A percentile compares a stretch with the other conserved stretches of the same genome.
phyloP scores from a whole-genome alignment of 2,113 vertebrate genomes.

The Okapia johnstoni region DNA sequence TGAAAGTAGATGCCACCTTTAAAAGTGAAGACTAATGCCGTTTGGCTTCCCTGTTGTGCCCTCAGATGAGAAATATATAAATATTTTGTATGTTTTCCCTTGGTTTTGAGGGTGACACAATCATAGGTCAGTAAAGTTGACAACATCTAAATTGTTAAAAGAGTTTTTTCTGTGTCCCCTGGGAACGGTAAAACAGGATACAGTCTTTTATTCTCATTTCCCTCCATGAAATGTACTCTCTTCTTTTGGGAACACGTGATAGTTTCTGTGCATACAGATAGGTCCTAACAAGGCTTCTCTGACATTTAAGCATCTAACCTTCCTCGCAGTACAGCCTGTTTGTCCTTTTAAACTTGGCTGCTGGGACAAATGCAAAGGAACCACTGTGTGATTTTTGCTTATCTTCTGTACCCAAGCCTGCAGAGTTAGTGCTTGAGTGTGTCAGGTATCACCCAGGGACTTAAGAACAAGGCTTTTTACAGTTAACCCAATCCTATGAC shows the following conservation, averaged over 20 bases:
- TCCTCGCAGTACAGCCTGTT: conserved; percentile 79
- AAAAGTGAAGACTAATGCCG: not conserved
- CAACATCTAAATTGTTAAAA: conserved; percentile 79
- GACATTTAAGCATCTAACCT: conserved; percentile 85
- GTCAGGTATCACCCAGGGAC: conserved; percentile 87
- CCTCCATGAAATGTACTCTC: conserved; percentile 76
- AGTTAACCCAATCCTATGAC: conserved; percentile 81
- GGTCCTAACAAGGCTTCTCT: conserved; percentile 80
- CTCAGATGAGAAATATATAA: conserved; percentile 60
- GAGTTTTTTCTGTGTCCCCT: conserved; percentile 72
- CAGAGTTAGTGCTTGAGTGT: conserved; percentile 81
- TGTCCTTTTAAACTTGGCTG: conserved; percentile 80
- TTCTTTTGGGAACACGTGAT: conserved; percentile 79
- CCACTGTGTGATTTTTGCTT: conserved; percentile 83
- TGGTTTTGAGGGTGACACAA: conserved; percentile 67
- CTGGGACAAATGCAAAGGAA: conserved; percentile 84
- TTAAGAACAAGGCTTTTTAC: conserved; percentile 82
- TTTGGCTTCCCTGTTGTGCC: not conserved
- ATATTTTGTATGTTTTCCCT: conserved; percentile 77
- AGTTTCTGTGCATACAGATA: conserved; percentile 83
- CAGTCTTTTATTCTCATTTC: conserved; percentile 76
- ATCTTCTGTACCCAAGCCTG: conserved; percentile 80
- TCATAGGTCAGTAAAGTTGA: conserved; percentile 76
- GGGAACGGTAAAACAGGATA: conserved; percentile 83
- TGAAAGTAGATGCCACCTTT: not conserved